These are phyloP conservation scores for Zaprionus gabonicus DNA, from an alignment of 1,140 invertebrate species.

Conservation along the genomic window DNA sequence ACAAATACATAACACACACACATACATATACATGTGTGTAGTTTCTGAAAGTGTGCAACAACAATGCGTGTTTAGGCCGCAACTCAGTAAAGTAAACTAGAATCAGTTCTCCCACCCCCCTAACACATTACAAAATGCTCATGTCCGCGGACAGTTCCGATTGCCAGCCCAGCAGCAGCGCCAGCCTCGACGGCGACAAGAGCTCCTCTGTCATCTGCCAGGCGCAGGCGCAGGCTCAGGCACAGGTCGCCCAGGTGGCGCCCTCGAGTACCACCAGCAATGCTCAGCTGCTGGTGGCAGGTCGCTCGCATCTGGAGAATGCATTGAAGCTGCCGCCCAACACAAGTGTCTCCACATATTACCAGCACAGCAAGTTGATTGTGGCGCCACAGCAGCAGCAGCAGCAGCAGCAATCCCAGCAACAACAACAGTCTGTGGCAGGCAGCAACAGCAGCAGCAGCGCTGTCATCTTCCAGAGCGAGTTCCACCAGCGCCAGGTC, in stretches of 20 bases:
- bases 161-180: constrained; percentile 67
- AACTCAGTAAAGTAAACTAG: background rate
- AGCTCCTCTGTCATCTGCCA: constrained; percentile 76
- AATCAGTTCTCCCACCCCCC: constrained; percentile 19
- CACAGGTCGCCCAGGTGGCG: constrained; percentile 18
- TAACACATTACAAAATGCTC: constrained; percentile 67
- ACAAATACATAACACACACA: background rate
- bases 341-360: constrained; percentile 80
- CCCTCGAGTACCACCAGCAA: constrained; percentile 36
- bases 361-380: constrained; percentile 76
- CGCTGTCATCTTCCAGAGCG: constrained; percentile 2
- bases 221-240: constrained; percentile 14
- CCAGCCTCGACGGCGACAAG: constrained; percentile 55
- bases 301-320: constrained; percentile 78
- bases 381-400: constrained; percentile 29
- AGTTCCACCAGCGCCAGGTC: constrained; percentile 53
- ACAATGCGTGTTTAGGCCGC: constrained; percentile 39
- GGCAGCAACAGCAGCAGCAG: constrained; percentile 1
- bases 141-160: constrained; percentile 84
- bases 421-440: background rate
- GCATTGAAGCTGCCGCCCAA: constrained; percentile 77
- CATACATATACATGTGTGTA: background rate
- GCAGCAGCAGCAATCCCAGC: constrained; percentile 1
- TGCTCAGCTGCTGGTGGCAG: constrained; percentile 51
- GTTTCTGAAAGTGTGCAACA: constrained; percentile 23